Evolutionary conservation across 2,888 invertebrate species (phyloP), one percentile per base, ranked within the genome.

Genomic region (Anoncus sp.): DNA sequence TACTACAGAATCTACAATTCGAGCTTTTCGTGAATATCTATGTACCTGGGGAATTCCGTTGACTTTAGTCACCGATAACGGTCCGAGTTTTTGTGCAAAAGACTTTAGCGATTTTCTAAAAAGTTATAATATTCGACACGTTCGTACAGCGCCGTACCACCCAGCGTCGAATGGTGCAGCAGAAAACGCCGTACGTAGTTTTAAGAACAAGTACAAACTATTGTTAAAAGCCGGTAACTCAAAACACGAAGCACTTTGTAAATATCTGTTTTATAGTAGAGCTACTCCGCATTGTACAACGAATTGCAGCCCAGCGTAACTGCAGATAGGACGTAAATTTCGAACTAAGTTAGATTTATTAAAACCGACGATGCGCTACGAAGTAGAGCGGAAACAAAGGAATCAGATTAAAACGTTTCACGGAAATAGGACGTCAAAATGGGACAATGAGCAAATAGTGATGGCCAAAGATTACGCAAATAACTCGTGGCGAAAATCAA

Each of bases 1-100:
- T 7, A 79, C 80, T 7, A 24, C 73, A 2, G 60, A 75, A n/a
- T 24, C 38, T n/a, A 79, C 79, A 0, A 77, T 81, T 20, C 62
- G 43, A 10, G 72, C 31, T 16, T 49, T 79, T 1, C 43, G 55
- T 20, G 77, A 81, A 53, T 77, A 75, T 55, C 66, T 78, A 20
- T 18, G 66, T 35, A 69, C 71, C 9, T 81, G 78, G 65, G 76
- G 76, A 6, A 51, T 59, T 69, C 74, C 74, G 10, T 9, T 49
- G 5, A 60, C 24, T 10, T 31, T 75, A 1, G 74, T 79, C 0
- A 76, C 71, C 0, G 79, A 79, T n/a, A 79, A 77, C 53, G 74
- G 79, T 6, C 57, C 53, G 27, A 74, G 71, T 57, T 66, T 77
- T 38, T 53, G 57, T 1, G 73, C 63, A 0, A 70, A 71, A 9